Evolutionary conservation across 2,888 invertebrate species (phyloP).

Genomic region (Melangyna quadrimaculata): DNA sequence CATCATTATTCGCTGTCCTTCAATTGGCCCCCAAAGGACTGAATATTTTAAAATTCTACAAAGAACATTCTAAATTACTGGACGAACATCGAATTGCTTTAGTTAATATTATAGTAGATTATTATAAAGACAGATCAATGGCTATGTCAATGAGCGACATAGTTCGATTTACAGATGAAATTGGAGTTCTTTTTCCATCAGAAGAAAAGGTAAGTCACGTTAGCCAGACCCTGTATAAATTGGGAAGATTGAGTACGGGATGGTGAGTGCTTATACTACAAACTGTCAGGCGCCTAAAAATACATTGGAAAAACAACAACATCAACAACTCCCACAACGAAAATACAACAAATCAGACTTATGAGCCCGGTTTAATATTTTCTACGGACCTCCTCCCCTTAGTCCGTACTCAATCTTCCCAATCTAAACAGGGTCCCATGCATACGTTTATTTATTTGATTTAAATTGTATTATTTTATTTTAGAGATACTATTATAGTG

Average conservation of each 20-base stretch:
- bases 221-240: no score
- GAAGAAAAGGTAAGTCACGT: constrained; percentile 51
- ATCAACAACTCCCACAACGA: no score
- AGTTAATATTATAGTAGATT: constrained; percentile 27
- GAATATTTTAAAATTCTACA: not conserved
- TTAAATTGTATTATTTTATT: not conserved
- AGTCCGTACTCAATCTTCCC: no score
- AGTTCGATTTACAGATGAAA: constrained; percentile 27
- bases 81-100: constrained; percentile 4
- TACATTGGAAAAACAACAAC: no score
- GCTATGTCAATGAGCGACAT: constrained; percentile 40
- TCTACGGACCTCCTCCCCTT: no score
- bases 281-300: no score
- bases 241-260: no score
- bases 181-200: constrained; percentile 32
- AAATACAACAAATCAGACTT: no score
- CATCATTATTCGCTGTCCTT: not conserved
- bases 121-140: constrained; percentile 25
- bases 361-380: no score
- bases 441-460: no score
- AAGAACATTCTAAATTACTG: not conserved
- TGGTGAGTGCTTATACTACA: no score
- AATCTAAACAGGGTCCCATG: no score
- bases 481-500: constrained; percentile 46
- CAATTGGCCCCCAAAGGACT: not conserved